Conservation (phyloP, 2,888 invertebrate species). For the Hirtodrosophila confusa region DNA sequence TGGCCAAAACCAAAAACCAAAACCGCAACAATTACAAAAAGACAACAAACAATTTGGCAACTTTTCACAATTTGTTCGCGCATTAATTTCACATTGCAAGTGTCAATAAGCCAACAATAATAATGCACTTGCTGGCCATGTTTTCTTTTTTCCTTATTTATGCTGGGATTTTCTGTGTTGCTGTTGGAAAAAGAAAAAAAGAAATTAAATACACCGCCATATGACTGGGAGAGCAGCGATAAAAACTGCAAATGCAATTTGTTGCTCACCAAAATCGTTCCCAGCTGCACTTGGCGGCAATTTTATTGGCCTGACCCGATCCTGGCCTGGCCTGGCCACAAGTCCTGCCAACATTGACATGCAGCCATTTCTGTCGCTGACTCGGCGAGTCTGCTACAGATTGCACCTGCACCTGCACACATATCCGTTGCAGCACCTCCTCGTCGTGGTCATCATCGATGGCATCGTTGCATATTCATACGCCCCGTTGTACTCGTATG, state of each 20-base stretch:
- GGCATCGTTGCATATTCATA: slow-evolving; percentile 72
- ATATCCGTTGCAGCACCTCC: slow-evolving; percentile 49
- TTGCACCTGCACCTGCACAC: slow-evolving; percentile 75
- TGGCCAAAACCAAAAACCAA: slow-evolving; percentile 25
- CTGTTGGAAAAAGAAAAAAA: slow-evolving; percentile 49
- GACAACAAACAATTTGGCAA: slow-evolving; percentile 62
- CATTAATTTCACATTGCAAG: slow-evolving; percentile 59
- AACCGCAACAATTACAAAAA: slow-evolving; percentile 61
- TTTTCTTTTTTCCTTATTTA: neutral
- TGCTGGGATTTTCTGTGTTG: neutral
- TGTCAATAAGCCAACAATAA: slow-evolving; percentile 67
- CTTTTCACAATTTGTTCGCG: slow-evolving; percentile 60
- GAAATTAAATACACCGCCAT: slow-evolving; percentile 57
- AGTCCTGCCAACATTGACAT: slow-evolving; percentile 59
- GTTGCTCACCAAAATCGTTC: slow-evolving; percentile 55
- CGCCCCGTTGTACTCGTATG: slow-evolving; percentile 9
- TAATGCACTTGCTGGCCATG: slow-evolving; percentile 52
- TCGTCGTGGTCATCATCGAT: slow-evolving; percentile 63
- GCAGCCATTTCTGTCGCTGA: slow-evolving; percentile 34
- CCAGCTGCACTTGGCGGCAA: slow-evolving; percentile 65
- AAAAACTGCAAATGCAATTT: slow-evolving; percentile 74
- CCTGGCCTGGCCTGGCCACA: slow-evolving; percentile 28
- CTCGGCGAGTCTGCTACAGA: slow-evolving; percentile 55
- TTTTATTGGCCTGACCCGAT: slow-evolving; percentile 63
- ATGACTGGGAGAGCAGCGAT: slow-evolving; percentile 13